phyloP scores from a whole-genome alignment of 1,140 invertebrate genomes.

The Dreissena polymorpha region DNA sequence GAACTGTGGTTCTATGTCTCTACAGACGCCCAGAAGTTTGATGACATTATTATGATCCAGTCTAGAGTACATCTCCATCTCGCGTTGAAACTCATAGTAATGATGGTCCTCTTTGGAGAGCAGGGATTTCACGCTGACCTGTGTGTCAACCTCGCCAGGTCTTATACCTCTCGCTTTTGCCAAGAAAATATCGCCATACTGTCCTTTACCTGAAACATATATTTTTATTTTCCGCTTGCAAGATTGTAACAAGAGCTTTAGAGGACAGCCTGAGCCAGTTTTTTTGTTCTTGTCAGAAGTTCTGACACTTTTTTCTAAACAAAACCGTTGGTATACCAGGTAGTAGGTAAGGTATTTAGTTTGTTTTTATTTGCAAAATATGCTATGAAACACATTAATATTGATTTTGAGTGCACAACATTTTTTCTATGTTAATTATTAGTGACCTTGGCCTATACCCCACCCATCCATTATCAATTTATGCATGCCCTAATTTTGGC shows the following conservation, averaged over 20 bases:
- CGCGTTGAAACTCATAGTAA: constrained; percentile 91
- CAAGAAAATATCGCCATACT: constrained; percentile 94
- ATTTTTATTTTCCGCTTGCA: neutral
- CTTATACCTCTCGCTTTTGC: constrained; percentile 83
- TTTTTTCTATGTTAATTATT: too few species aligned
- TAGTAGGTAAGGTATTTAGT: too few species aligned
- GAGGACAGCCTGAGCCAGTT: too few species aligned
- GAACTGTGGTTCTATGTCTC: constrained; percentile 91
- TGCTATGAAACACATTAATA: too few species aligned
- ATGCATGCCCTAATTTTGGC: too few species aligned
- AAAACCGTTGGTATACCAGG: too few species aligned
- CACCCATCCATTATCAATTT: too few species aligned
- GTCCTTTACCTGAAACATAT: constrained; percentile 85
- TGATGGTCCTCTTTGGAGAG: constrained; percentile 88
- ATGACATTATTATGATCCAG: constrained; percentile 90
- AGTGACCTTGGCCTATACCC: too few species aligned
- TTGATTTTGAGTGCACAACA: too few species aligned
- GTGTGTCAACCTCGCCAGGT: constrained; percentile 79
- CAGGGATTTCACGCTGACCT: constrained; percentile 88
- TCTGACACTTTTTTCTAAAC: too few species aligned
- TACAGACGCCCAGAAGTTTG: constrained; percentile 89
- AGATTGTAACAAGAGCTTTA: neutral
- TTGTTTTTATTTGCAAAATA: too few species aligned
- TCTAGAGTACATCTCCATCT: constrained; percentile 91
- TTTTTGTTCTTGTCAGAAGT: too few species aligned